phyloP scores from a whole-genome alignment of 2,888 invertebrate genomes.

The Nemurella pictetii region DNA sequence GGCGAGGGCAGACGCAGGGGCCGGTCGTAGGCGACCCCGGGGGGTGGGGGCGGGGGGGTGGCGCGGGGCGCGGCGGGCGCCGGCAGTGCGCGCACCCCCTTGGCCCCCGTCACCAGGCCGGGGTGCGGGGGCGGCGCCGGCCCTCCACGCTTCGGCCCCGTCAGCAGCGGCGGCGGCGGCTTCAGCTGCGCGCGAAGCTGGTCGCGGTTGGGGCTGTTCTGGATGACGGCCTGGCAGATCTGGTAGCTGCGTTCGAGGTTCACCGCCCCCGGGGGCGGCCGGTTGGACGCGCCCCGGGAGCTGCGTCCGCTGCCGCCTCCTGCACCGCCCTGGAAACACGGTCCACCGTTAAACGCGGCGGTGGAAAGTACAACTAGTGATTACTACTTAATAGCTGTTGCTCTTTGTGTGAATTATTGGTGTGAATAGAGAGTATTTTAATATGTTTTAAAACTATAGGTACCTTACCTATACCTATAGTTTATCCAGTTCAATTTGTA shows the following conservation, averaged over 20 bases:
- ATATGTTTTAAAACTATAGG: too few species aligned
- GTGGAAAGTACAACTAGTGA: too few species aligned
- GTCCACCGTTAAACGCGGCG: too few species aligned
- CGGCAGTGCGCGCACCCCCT: constrained; percentile 39
- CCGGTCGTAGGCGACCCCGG: constrained; percentile 46
- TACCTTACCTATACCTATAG: too few species aligned
- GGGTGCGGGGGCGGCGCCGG: constrained; percentile 51
- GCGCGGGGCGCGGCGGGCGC: constrained; percentile 52
- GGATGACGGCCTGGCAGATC: constrained; percentile 81
- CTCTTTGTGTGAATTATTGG: too few species aligned
- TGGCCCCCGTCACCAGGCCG: constrained; percentile 50
- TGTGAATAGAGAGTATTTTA: too few species aligned
- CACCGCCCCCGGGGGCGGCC: constrained; percentile 86
- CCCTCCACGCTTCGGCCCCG: constrained; percentile 47
- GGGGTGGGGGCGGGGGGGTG: constrained; percentile 51
- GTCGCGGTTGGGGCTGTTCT: constrained; percentile 89
- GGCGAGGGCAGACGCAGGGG: constrained; percentile 14
- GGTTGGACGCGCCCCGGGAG: constrained; percentile 56
- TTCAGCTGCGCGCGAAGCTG: constrained; percentile 82
- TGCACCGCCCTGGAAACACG: too few species aligned
- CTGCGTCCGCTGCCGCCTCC: constrained; percentile 40
- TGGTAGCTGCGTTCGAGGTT: constrained; percentile 94
- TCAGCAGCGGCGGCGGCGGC: constrained; percentile 60
- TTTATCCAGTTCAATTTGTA: too few species aligned
- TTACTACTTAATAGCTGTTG: too few species aligned